phyloP scores from a whole-genome alignment of 2,888 invertebrate species.

The Trachelus stipa region DNA sequence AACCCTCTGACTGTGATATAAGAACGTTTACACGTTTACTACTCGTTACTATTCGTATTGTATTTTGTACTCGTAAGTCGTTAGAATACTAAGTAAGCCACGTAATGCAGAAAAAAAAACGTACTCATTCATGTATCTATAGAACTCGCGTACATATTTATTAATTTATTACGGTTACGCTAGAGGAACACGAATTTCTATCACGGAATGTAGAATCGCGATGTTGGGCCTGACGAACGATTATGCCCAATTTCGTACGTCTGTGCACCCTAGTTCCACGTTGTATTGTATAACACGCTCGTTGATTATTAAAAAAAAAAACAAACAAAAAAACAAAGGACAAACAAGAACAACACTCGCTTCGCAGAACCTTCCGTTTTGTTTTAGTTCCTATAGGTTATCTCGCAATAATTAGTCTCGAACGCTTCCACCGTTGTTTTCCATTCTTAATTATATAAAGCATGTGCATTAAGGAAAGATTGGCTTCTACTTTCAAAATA shows the following conservation, averaged over 20 bases:
- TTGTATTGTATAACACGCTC: neutral
- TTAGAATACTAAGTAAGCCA: neutral
- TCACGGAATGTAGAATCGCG: slow-evolving; percentile 1
- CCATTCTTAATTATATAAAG: neutral
- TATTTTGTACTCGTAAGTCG: slow-evolving; percentile 8
- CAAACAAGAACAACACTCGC: neutral
- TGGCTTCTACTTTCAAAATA: neutral
- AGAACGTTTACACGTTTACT: slow-evolving; percentile 39
- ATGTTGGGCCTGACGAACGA: neutral
- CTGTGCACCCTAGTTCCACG: neutral
- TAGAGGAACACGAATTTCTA: neutral
- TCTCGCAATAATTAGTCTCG: neutral
- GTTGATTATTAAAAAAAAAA: neutral
- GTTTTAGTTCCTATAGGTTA: neutral
- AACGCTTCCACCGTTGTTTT: neutral
- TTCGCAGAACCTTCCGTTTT: neutral
- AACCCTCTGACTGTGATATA: slow-evolving; percentile 45
- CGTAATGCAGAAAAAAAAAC: neutral
- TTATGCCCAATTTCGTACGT: neutral
- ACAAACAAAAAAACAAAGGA: neutral
- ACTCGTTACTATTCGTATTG: slow-evolving; percentile 8
- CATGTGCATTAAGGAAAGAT: neutral
- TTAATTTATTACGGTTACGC: slow-evolving; percentile 7
- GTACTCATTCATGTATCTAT: slow-evolving; percentile 1
- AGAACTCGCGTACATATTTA: neutral